Conservation (phyloP, 2,888 invertebrate genomes). For the Siphonodentalium dalli region DNA sequence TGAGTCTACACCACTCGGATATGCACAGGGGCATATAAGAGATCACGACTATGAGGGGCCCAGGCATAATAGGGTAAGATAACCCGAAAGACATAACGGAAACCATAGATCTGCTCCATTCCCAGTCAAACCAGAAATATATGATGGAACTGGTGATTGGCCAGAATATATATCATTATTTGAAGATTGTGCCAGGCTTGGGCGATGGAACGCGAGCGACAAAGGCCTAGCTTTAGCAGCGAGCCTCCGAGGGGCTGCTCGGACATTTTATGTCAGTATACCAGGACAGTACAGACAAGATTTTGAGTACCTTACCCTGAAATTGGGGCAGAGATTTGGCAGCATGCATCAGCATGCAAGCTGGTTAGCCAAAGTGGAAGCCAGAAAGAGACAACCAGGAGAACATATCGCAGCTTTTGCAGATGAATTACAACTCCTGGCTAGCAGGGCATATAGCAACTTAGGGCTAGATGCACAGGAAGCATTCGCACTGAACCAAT, state of each 20-base stretch:
- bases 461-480: not conserved
- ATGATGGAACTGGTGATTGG: no score
- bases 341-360: slow-evolving; percentile 8
- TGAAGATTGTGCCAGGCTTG: not conserved
- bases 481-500: slow-evolving; percentile 1
- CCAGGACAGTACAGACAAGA: not conserved
- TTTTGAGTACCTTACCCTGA: not conserved
- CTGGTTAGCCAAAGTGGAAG: slow-evolving; percentile 12
- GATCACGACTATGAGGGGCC: no score
- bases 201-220: not conserved
- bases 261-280: slow-evolving; percentile 1
- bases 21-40: no score
- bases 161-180: slow-evolving; percentile 1
- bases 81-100: no score
- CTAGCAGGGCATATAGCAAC: not conserved
- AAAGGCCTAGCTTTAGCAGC: not conserved
- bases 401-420: slow-evolving; percentile 12
- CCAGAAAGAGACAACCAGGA: not conserved
- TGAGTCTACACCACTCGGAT: no score
- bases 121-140: no score
- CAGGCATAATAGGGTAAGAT: no score
- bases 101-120: no score
- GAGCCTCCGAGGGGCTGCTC: not conserved
- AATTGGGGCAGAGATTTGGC: slow-evolving; percentile 12
- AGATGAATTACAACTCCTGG: not conserved